These are phyloP conservation scores for Ptychadena robeensis DNA, from an alignment of 2,797 vertebrate genomes.

Conservation along the genomic window DNA sequence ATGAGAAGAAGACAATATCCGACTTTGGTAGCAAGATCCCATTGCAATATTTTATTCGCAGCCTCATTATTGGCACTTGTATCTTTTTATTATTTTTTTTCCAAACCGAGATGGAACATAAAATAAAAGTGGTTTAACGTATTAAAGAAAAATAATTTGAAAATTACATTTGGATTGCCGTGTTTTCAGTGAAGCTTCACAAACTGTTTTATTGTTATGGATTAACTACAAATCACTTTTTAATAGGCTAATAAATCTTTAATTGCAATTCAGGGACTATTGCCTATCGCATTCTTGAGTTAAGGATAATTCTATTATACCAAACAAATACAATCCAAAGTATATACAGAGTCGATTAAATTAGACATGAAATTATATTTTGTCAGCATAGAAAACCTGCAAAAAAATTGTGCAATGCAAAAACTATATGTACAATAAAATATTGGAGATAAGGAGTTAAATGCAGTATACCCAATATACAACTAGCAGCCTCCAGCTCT, in stretches of 20 bases:
- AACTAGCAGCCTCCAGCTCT: background rate
- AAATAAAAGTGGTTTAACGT: constrained; percentile 19
- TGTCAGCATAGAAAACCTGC: background rate
- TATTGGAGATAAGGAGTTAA: background rate
- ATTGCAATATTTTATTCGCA: constrained; percentile 41
- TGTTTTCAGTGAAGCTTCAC: constrained; percentile 63
- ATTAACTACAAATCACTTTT: constrained; percentile 71
- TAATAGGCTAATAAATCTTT: constrained; percentile 75
- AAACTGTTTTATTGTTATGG: constrained; percentile 69
- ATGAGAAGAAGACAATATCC: constrained; percentile 25
- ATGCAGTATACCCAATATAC: background rate
- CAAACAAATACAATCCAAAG: constrained; percentile 39
- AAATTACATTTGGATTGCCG: constrained; percentile 44
- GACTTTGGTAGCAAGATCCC: constrained; percentile 1
- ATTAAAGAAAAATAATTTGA: constrained; percentile 22
- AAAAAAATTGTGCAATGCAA: background rate
- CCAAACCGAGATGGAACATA: constrained; percentile 13
- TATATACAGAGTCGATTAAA: constrained; percentile 23
- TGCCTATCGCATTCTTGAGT: constrained; percentile 29
- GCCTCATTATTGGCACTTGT: constrained; percentile 37
- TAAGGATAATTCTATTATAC: constrained; percentile 46
- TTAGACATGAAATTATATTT: constrained; percentile 33
- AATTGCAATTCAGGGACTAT: constrained; percentile 48
- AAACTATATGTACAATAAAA: background rate
- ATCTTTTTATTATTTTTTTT: constrained; percentile 16